Base-by-base conservation (phyloP, 2,888 invertebrate species). In the Sphinx pinastri region DNA sequence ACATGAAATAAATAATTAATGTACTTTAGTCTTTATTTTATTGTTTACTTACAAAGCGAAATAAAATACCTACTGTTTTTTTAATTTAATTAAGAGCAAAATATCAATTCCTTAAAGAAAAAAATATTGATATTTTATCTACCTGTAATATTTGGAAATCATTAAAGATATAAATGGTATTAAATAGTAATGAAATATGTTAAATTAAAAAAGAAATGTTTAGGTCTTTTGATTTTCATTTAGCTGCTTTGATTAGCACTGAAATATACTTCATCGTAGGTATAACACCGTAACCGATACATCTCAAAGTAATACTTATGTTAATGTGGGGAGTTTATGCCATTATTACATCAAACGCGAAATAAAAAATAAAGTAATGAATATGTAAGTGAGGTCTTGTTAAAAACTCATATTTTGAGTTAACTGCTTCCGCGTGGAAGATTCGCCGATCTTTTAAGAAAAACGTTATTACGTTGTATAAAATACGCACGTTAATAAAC, bases 321-420 rank as follows among this genome's bases (percentile, higher is more conserved):
- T 66, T 55, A 69, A 69, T 63, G 59, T 47, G 63, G 16, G 12
- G 45, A 66, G 55, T 63, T 63, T 63, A 47, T 63, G 13, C 47
- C 63, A 63, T 63, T 63, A 63, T 63, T 63, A 63, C 63, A 63
- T 49, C 19, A 63, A 63, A 49, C 63, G 47, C 19, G 63, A 63
- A 49, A 47, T 63, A 63, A 63, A 63, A 60, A 60, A 38, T 59
- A 38, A 59, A 59, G 49, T 58, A 58, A 58, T 63, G 63, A 63
- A 63, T 63, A 25, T 49, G 63, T 63, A 57, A 72, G 68, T 70
- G 49, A 72, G 76, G 74, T 73, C 88, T 89, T 84, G 88, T 89
- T 90, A 89, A 86, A 86, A 87, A 74, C 82, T 83, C 85, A 82
- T 88, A 88, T 86, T 84, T 88, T 83, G 81, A 63, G 63, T 63